Conservation (phyloP, 2,113 vertebrate species). For the Sebastes fasciatus region DNA sequence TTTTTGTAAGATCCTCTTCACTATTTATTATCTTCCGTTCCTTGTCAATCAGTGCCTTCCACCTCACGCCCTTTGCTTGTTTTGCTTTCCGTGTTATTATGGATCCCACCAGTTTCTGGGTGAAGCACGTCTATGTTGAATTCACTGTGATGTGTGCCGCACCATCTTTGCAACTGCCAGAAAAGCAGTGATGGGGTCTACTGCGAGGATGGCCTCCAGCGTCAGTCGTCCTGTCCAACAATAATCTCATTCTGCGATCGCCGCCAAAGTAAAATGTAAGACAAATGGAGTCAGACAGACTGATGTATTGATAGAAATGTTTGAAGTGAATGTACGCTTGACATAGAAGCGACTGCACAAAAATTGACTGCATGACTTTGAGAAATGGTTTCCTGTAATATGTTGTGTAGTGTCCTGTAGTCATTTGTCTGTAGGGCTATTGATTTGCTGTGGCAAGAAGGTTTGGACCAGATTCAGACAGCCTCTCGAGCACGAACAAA, state of each 20-base stretch:
- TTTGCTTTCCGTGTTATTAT: constrained; percentile 45
- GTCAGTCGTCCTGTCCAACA: constrained; percentile 24
- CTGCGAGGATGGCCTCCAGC: constrained; percentile 8
- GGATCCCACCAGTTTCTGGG: constrained; percentile 26
- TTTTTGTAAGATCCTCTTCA: constrained; percentile 13
- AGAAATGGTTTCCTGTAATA: background rate
- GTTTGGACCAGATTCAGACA: background rate
- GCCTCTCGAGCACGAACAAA: background rate
- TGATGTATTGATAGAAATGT: background rate
- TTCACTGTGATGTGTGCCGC: background rate
- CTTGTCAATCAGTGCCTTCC: constrained; percentile 27
- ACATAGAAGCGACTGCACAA: background rate
- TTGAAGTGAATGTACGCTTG: constrained; percentile 6
- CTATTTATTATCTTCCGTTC: constrained; percentile 40
- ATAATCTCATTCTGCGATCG: constrained; percentile 10
- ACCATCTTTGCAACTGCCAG: constrained; percentile 15
- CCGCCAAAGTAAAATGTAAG: constrained; percentile 33
- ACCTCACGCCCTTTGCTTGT: constrained; percentile 34
- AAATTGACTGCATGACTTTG: background rate
- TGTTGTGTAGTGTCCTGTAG: background rate
- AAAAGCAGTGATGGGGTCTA: background rate
- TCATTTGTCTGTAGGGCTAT: background rate
- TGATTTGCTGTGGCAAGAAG: background rate
- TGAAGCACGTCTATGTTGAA: constrained; percentile 7
- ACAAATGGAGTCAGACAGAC: constrained; percentile 21